These are phyloP conservation scores for Anguilla megastoma DNA, from an alignment of 2,797 vertebrate species.

Conservation along the genomic window DNA sequence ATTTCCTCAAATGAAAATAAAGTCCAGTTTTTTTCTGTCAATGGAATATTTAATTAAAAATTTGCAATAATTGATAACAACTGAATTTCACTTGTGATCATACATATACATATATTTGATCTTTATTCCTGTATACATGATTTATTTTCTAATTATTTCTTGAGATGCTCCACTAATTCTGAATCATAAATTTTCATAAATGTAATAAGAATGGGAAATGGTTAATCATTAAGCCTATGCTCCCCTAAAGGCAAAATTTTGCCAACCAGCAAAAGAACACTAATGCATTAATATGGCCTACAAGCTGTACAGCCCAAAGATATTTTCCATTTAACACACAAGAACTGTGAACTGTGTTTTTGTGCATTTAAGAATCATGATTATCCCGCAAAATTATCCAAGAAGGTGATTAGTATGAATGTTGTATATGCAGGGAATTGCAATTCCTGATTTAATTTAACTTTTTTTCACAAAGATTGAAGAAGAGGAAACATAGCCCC, in stretches of 20 bases:
- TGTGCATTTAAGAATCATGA: conserved; percentile 5
- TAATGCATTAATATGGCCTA: conserved; percentile 28
- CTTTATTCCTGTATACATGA: conserved; percentile 23
- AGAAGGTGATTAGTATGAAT: neutral
- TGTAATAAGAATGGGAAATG: neutral
- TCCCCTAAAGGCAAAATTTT: conserved; percentile 19
- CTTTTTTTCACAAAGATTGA: conserved; percentile 1
- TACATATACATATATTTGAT: conserved; percentile 14
- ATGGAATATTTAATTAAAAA: neutral
- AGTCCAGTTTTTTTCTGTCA: neutral
- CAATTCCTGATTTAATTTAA: neutral
- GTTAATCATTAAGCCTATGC: conserved; percentile 27
- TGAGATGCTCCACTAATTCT: conserved; percentile 28
- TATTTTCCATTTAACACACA: conserved; percentile 12
- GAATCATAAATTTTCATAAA: conserved; percentile 29
- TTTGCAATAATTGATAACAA: neutral
- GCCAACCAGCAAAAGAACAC: conserved; percentile 21
- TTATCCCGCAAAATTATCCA: neutral
- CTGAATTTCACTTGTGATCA: conserved; percentile 15
- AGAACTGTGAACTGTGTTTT: conserved; percentile 21
- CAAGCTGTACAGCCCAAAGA: neutral
- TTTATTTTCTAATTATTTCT: conserved; percentile 40
- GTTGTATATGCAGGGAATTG: conserved; percentile 13
- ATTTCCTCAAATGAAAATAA: conserved; percentile 5
- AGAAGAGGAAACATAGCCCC: conserved; percentile 20